Percentiles rank a stretch among this genome's conserved stretches.
phyloP scores from a whole-genome alignment of 2,113 vertebrate species.

The Puffinus mauretanicus region DNA sequence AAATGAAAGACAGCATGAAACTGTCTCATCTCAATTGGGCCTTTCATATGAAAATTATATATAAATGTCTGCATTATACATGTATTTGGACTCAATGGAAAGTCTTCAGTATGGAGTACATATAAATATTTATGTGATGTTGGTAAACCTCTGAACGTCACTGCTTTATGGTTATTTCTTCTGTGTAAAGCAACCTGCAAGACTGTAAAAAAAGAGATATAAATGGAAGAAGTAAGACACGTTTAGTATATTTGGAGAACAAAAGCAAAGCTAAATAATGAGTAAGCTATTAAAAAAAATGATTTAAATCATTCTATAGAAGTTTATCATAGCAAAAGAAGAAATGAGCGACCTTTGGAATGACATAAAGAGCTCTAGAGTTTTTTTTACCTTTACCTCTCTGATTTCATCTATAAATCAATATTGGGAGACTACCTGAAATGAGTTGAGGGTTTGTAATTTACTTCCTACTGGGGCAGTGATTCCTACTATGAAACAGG shows the following conservation, averaged over 20 bases:
- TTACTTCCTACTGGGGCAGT: background rate
- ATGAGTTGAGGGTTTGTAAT: background rate
- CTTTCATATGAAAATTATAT: constrained; percentile 23
- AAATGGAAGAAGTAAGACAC: background rate
- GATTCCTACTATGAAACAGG: background rate
- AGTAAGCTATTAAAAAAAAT: background rate
- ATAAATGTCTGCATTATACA: background rate
- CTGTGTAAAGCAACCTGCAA: background rate
- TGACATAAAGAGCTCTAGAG: background rate
- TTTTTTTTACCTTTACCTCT: background rate
- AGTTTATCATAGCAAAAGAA: background rate
- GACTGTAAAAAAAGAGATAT: background rate
- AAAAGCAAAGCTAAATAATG: background rate
- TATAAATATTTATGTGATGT: constrained; percentile 29
- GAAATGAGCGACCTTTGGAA: background rate
- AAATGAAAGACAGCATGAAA: background rate
- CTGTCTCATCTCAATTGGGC: background rate
- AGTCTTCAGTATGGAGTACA: background rate
- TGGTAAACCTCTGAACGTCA: background rate
- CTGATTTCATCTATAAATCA: background rate
- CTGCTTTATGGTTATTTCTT: background rate
- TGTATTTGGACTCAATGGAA: background rate
- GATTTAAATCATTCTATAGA: background rate
- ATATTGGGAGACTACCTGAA: background rate
- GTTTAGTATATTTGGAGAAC: background rate